These are phyloP conservation scores for Ageneiosus marmoratus DNA, from an alignment of 2,113 vertebrate genomes.

Conservation along the genomic window DNA sequence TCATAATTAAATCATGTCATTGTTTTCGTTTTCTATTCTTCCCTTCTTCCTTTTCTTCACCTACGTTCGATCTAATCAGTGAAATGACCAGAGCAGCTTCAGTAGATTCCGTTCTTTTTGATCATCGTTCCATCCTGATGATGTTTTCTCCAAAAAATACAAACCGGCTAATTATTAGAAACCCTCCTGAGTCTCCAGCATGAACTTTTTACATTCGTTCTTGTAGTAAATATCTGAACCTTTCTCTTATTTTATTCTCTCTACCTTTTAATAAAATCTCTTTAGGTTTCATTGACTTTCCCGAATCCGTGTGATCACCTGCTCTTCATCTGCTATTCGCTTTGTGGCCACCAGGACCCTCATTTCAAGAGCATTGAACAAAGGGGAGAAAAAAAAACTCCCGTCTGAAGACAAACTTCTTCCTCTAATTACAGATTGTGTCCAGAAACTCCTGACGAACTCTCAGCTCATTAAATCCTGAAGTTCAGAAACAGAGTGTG, in stretches of 20 bases:
- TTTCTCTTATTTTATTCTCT: not conserved
- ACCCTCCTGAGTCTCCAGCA: no score
- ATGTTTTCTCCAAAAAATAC: not conserved
- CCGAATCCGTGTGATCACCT: not conserved
- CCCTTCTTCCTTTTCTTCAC: conserved; percentile 36
- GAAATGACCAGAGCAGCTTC: not conserved
- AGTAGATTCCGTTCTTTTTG: not conserved
- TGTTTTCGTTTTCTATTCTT: not conserved
- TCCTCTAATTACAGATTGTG: conserved; percentile 72
- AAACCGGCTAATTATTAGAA: not conserved
- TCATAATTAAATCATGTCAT: no score
- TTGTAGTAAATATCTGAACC: no score
- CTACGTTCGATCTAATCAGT: not conserved
- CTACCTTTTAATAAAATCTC: not conserved
- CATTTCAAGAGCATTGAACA: not conserved
- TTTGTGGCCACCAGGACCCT: conserved; percentile 10
- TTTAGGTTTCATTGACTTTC: not conserved
- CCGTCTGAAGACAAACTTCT: conserved; percentile 62
- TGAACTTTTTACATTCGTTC: not conserved
- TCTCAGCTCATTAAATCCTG: conserved; percentile 64
- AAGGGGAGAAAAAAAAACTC: conserved; percentile 51
- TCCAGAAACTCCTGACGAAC: conserved; percentile 66
- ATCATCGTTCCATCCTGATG: not conserved
- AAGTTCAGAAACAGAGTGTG: conserved; percentile 42
- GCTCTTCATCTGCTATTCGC: conserved; percentile 17